These are phyloP conservation scores for Pangasius krempfi DNA, from an alignment of 2,797 vertebrate genomes.

Conservation along the genomic window DNA sequence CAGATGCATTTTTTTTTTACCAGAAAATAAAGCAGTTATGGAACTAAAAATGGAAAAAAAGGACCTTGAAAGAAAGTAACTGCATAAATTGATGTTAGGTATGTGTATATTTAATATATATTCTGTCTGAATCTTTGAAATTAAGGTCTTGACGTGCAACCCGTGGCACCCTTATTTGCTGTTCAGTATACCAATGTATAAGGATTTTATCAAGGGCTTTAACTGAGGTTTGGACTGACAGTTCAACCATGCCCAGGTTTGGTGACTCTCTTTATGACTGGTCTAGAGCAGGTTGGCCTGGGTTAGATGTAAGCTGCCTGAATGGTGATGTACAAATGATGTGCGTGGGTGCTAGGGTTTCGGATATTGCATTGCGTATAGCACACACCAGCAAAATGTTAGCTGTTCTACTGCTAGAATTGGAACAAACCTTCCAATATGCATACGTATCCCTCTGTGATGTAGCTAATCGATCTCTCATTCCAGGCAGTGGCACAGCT, in stretches of 20 bases:
- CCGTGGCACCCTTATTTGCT: neutral
- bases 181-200: neutral
- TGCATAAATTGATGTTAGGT: neutral
- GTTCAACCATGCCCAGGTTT: neutral
- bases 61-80: neutral
- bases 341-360: neutral
- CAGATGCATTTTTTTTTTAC: neutral
- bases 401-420: neutral
- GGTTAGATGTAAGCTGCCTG: neutral
- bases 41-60: neutral
- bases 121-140: neutral
- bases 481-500: neutral
- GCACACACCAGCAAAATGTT: neutral
- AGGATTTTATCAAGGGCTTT: neutral
- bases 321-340: conserved; percentile 13
- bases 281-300: neutral
- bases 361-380: neutral
- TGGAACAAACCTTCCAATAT: neutral
- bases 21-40: neutral
- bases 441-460: neutral
- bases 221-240: neutral
- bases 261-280: neutral
- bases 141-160: neutral
- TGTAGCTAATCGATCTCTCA: neutral
- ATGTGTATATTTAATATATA: neutral